Evolutionary conservation across 2,888 invertebrate species (phyloP).

Genomic region (Liodrosophila aerea): DNA sequence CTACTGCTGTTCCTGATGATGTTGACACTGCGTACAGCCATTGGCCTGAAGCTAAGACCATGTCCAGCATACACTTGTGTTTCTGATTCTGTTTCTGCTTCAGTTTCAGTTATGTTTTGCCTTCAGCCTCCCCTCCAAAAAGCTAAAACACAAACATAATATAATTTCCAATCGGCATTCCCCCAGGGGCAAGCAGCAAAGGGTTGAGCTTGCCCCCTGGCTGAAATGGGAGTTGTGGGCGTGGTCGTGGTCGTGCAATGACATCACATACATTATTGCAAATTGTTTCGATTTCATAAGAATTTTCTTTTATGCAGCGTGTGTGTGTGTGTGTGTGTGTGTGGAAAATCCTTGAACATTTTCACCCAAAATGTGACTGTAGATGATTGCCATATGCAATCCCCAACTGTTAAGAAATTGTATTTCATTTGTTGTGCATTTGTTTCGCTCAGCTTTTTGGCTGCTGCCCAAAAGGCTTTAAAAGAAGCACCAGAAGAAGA

Average conservation of each 20-base stretch:
- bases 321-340: constrained; percentile 20
- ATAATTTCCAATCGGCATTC: constrained; percentile 61
- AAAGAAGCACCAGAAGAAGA: constrained; percentile 6
- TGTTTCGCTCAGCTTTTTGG: constrained; percentile 60
- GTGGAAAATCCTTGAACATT: constrained; percentile 44
- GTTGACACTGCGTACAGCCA: constrained; percentile 73
- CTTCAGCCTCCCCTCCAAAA: too few species aligned
- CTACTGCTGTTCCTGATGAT: constrained; percentile 44
- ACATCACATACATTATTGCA: constrained; percentile 78
- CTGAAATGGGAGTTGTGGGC: background rate
- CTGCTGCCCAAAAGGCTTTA: constrained; percentile 54
- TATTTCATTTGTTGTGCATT: constrained; percentile 67
- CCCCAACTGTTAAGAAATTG: constrained; percentile 40
- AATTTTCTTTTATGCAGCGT: constrained; percentile 50
- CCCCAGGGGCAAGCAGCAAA: constrained; percentile 14
- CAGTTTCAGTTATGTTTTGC: background rate
- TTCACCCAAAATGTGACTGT: constrained; percentile 35
- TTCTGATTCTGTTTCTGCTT: background rate
- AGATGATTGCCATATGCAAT: constrained; percentile 64
- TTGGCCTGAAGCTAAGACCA: constrained; percentile 36
- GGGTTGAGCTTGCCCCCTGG: constrained; percentile 14
- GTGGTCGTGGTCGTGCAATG: constrained; percentile 57
- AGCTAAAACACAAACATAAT: constrained; percentile 42
- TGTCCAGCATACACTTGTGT: constrained; percentile 26
- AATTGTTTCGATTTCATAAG: constrained; percentile 77